Evolutionary conservation across 2,113 vertebrate species (phyloP), one percentile per base, ranked within the genome.

Genomic region (Asarcornis scutulata): DNA sequence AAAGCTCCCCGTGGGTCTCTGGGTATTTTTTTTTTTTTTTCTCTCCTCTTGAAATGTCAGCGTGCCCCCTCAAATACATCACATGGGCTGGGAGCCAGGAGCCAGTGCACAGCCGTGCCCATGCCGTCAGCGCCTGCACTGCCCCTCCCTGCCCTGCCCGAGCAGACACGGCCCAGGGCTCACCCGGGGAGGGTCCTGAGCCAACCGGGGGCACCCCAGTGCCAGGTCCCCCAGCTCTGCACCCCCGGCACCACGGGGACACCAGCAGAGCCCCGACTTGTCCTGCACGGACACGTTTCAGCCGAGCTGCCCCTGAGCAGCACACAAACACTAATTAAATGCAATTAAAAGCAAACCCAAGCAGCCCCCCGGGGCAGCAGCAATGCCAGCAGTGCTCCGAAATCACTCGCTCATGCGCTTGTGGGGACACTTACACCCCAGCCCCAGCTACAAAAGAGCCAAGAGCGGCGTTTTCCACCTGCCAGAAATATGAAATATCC

Each of bases 21-120:
- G 82, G 66, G 59, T 62, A 64, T 72, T 44, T 40, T 40, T 40
- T 9, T 9, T 17, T 42, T 44, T 73, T 20, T 9, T 8, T 15
- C n/a, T 46, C 46, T 62, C 87, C 36, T 72, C 58, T 66, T 9
- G 62, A 87, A 96, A 96, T 92, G 93, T 89, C 94, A 90, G 13
- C 0, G 48, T 86, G 93, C 66, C 87, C 93, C 85, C 64, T 94
- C 73, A 36, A 77, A 86, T 58, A 25, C 59, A 72, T 77, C 94
- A 38, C 80, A 55, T 5, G 76, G 83, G 72, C 89, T 16, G 58
- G 18, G 36, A 50, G 92, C 81, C 80, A 68, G 79, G n/a, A 82
- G 60, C 72, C 68, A 16, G 38, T 0, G 58, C 85, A 50, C 58
- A 66, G 55, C 77, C 63, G 16, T 2, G 64, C 85, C 10, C 73